Base-by-base conservation (phyloP, 37 sponge, comb jelly and placozoan genomes). In the Aplysina aerophoba region DNA sequence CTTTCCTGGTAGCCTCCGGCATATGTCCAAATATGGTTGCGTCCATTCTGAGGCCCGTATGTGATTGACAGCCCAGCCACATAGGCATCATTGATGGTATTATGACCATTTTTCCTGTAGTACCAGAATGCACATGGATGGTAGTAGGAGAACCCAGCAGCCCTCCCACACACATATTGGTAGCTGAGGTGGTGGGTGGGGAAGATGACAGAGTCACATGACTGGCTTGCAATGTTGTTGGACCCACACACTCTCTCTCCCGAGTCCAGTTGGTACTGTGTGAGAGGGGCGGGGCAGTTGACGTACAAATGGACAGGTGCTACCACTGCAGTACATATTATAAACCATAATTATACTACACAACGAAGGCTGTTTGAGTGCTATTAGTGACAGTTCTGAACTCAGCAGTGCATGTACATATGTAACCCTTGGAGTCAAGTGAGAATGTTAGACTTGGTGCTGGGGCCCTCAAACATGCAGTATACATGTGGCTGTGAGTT, bases 211-310 rank as follows among this genome's bases (percentile, higher is more conserved):
- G 59, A 58, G 83, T 27, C 16, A 30, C 71, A 69, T 1, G 11
- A 30, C 63, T 5, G 11, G 4, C 27, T 4, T 14, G 12, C 6
- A 62, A 25, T 22, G 25, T 25, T 25, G 25, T 5, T 62, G 12
- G n/a, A 13, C 19, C 71, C 71, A 69, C 34, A 69, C 31, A 69
- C 35, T 69, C 71, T 69, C 71, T 69, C 34, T 28, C 71, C 71
- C 13, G 28, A 30, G 28, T 30, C 71, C 50, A 44, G 50, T 69
- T 30, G 28, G 33, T 69, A 69, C 35, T 34, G 71, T 11, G 71
- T 69, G 35, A 69, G 71, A 31, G 71, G 71, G 13, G 34, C 13
- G 28, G 71, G 71, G 34, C 71, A 69, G 27, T 30, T 69, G 17
- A 34, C 71, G n/a, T n/a, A n/a, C n/a, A n/a, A n/a, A n/a, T n/a